phyloP scores from a whole-genome alignment of 1,140 invertebrate species.

The Drosophila sp. region DNA sequence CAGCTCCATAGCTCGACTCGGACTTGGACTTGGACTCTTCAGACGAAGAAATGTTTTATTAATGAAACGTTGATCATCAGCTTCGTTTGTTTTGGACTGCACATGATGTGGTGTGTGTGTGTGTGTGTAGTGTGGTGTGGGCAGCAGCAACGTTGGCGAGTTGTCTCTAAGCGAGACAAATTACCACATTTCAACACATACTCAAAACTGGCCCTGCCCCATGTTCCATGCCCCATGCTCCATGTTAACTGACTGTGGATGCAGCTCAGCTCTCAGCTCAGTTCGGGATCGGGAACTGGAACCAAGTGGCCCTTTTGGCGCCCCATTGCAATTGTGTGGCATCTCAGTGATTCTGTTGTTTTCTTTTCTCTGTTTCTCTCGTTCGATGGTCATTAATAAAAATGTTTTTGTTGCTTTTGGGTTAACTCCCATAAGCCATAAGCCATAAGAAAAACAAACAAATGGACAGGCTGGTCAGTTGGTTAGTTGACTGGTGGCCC shows the following conservation, averaged over 20 bases:
- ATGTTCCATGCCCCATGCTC: no score
- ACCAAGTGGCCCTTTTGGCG: conserved; percentile 79
- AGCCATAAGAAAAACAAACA: conserved; percentile 75
- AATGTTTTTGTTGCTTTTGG: conserved; percentile 68
- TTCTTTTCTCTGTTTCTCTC: conserved; percentile 8
- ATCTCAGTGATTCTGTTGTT: conserved; percentile 5
- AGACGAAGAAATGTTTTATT: conserved; percentile 79
- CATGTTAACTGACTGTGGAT: conserved; percentile 26
- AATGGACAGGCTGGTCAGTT: conserved; percentile 65
- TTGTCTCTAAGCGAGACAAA: conserved; percentile 80
- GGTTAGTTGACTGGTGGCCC: conserved; percentile 53
- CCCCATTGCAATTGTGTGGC: conserved; percentile 79
- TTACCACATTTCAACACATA: conserved; percentile 83
- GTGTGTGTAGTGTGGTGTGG: conserved; percentile 48
- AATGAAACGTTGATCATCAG: conserved; percentile 68
- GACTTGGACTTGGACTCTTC: conserved; percentile 41
- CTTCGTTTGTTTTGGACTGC: conserved; percentile 22
- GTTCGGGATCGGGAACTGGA: conserved; percentile 6
- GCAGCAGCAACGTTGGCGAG: conserved; percentile 36
- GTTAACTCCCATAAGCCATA: conserved; percentile 71
- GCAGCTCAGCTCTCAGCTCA: conserved; percentile 27
- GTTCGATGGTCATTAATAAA: conserved; percentile 76
- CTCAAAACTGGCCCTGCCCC: conserved; percentile 72
- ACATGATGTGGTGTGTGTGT: background rate
- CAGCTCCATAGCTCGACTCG: conserved; percentile 5